A percentile compares a stretch with the other conserved stretches of the same genome.
Conservation (phyloP, 2,797 vertebrate species). For the Coendou prehensilis region DNA sequence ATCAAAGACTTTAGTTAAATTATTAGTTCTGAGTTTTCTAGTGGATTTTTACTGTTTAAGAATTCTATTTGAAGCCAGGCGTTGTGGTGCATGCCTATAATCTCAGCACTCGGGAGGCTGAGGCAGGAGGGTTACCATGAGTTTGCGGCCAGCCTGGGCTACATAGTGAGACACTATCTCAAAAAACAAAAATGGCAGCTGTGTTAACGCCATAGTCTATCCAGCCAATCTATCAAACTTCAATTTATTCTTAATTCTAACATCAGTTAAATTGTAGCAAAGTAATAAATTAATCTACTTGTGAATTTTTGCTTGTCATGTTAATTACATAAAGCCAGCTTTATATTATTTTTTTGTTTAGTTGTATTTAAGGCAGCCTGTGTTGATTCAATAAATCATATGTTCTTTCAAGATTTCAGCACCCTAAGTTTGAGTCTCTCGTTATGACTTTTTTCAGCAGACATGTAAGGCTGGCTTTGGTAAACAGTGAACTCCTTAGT, state of each 20-base stretch:
- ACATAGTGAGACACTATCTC: not conserved
- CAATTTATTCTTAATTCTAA: not conserved
- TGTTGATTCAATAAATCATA: not conserved
- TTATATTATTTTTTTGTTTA: not conserved
- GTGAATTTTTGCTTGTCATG: not conserved
- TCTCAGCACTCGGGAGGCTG: not conserved
- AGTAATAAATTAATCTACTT: not conserved
- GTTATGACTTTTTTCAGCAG: not conserved
- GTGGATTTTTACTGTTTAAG: not conserved
- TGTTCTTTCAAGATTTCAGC: not conserved
- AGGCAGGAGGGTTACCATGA: not conserved
- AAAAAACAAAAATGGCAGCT: not conserved
- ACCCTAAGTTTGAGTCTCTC: conserved; percentile 1
- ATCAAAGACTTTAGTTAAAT: not conserved
- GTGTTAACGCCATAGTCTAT: not conserved
- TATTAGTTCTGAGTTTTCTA: not conserved
- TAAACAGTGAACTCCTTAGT: not conserved
- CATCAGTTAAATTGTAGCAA: not conserved
- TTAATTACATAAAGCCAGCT: not conserved
- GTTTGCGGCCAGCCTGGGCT: not conserved
- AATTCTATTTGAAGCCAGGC: not conserved
- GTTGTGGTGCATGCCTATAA: not conserved
- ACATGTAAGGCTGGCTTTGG: not conserved
- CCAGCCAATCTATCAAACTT: not conserved
- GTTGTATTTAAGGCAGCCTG: not conserved